A percentile compares a stretch with the other conserved stretches of the same genome.
phyloP scores from a whole-genome alignment of 2,888 invertebrate genomes.

The Dynastes hyllus region DNA sequence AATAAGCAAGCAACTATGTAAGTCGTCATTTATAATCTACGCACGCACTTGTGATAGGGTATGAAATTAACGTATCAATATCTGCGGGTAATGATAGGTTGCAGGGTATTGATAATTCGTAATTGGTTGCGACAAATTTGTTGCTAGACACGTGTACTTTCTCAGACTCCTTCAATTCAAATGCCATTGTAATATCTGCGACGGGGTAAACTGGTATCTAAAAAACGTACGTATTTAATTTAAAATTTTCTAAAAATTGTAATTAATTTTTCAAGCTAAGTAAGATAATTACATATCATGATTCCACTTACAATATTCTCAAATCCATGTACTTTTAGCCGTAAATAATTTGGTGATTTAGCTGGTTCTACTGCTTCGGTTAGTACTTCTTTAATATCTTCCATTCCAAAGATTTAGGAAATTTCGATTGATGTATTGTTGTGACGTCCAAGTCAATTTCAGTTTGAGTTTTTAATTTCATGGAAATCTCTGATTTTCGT shows the following conservation, averaged over 20 bases:
- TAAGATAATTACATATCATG: not conserved
- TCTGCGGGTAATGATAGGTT: conserved; percentile 43
- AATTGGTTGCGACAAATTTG: conserved; percentile 50
- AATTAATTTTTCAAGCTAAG: not conserved
- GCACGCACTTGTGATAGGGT: conserved; percentile 56
- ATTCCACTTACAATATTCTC: conserved; percentile 33
- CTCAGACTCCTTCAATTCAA: conserved; percentile 58
- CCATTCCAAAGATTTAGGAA: not conserved
- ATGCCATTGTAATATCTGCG: conserved; percentile 60
- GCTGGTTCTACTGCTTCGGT: not conserved
- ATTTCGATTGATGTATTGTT: not conserved
- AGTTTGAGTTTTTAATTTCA: conserved; percentile 17
- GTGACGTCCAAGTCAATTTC: conserved; percentile 23
- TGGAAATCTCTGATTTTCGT: conserved; percentile 10
- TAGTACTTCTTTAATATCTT: not conserved
- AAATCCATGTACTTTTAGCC: conserved; percentile 26
- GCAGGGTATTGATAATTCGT: conserved; percentile 53
- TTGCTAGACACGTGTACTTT: conserved; percentile 54
- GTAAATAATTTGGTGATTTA: conserved; percentile 2
- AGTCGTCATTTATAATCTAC: not conserved
- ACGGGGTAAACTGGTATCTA: conserved; percentile 59
- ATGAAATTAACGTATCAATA: conserved; percentile 55
- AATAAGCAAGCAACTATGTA: conserved; percentile 5
- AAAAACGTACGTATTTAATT: conserved; percentile 40
- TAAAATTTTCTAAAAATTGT: not conserved